phyloP scores from a whole-genome alignment of 2,113 vertebrate species.

The Centropristis striata region DNA sequence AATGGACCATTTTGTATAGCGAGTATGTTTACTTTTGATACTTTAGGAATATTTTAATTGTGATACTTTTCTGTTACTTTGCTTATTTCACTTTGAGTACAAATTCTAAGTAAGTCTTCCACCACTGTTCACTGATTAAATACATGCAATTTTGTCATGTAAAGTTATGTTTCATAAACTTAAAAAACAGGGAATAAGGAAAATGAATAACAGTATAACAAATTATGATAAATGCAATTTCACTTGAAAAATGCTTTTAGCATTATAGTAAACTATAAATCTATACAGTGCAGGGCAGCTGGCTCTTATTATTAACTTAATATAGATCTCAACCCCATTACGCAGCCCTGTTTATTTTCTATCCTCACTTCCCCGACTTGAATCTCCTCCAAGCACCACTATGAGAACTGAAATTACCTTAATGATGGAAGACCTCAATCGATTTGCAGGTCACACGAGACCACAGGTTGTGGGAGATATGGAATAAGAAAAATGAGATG shows the following conservation, averaged over 20 bases:
- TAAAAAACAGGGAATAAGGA: too few species aligned
- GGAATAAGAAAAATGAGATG: conserved; percentile 50
- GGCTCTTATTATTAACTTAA: conserved; percentile 21
- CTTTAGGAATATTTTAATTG: too few species aligned
- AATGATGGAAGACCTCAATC: conserved; percentile 50
- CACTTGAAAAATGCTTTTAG: neutral
- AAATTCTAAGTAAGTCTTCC: neutral
- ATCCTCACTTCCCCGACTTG: neutral
- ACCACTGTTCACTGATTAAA: neutral
- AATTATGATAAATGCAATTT: neutral
- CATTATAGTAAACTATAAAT: neutral
- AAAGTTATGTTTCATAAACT: too few species aligned
- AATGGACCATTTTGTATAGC: too few species aligned
- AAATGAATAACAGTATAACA: too few species aligned
- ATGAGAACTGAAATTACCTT: conserved; percentile 19
- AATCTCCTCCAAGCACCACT: conserved; percentile 10
- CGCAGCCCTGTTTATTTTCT: conserved; percentile 6
- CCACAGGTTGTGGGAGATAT: conserved; percentile 42
- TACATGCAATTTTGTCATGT: neutral
- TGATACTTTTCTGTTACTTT: too few species aligned
- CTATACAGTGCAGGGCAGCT: neutral
- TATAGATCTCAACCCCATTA: conserved; percentile 45
- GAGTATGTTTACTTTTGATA: too few species aligned
- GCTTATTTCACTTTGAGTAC: too few species aligned
- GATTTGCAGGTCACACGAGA: conserved; percentile 61